Evolutionary conservation across 2,888 invertebrate species (phyloP).

Genomic region (Brenthis ino): DNA sequence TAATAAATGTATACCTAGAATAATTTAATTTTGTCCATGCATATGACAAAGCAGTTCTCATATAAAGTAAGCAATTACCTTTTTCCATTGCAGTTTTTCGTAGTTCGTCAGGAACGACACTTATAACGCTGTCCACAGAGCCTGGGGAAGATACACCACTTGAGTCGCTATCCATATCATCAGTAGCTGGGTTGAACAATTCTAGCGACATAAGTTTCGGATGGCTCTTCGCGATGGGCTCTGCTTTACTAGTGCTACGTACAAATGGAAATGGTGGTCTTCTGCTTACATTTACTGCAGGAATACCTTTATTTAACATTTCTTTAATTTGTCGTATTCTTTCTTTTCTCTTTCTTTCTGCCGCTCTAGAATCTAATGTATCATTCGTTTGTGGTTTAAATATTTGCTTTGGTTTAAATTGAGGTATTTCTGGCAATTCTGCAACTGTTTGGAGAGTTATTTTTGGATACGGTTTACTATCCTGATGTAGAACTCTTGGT

Average conservation of each 20-base stretch:
- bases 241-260: conserved; percentile 83
- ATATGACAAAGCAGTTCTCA: background rate
- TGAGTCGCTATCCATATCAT: conserved; percentile 94
- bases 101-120: conserved; percentile 86
- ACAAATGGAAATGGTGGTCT: conserved; percentile 86
- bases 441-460: conserved; percentile 84
- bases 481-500: conserved; percentile 72
- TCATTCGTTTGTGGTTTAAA: conserved; percentile 63
- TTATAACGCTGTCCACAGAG: conserved; percentile 93
- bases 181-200: conserved; percentile 94
- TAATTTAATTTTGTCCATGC: background rate
- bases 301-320: conserved; percentile 86
- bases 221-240: conserved; percentile 85
- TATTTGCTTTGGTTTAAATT: conserved; percentile 71
- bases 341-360: conserved; percentile 83
- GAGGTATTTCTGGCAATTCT: conserved; percentile 84
- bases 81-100: conserved; percentile 71
- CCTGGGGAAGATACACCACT: conserved; percentile 94
- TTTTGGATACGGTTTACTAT: conserved; percentile 78
- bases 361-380: conserved; percentile 68
- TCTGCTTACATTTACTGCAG: conserved; percentile 77
- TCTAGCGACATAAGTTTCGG: conserved; percentile 91
- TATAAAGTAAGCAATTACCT: conserved; percentile 52
- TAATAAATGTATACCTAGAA: no score
- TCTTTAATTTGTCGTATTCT: conserved; percentile 87